Conservation (phyloP, 2,113 vertebrate species). For the Antechinus flavipes region DNA sequence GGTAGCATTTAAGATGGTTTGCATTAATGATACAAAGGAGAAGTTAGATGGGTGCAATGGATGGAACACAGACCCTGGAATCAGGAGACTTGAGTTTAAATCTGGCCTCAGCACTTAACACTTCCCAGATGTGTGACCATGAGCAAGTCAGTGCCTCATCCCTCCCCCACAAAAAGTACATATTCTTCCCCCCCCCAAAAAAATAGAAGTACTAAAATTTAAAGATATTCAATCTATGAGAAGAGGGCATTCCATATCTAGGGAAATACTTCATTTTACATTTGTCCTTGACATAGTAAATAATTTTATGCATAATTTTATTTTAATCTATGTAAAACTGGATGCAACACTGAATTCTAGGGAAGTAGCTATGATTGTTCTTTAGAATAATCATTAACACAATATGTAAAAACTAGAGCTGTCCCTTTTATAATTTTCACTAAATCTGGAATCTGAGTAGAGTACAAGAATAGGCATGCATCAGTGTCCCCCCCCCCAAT, state of each 20-base stretch:
- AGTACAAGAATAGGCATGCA: not conserved
- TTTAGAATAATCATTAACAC: constrained; percentile 37
- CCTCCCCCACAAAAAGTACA: too few relatives aligned
- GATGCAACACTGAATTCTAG: not conserved
- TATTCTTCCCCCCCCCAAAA: not conserved
- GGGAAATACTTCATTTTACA: constrained; percentile 49
- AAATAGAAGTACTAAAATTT: constrained; percentile 31
- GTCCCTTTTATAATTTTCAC: constrained; percentile 11
- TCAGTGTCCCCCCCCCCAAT: not conserved
- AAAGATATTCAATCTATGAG: constrained; percentile 22
- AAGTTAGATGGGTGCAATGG: too few relatives aligned
- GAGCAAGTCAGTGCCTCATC: too few relatives aligned
- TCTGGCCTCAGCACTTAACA: too few relatives aligned
- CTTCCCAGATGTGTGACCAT: too few relatives aligned
- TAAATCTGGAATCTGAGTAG: not conserved
- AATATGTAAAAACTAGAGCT: constrained; percentile 31
- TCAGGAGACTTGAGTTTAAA: too few relatives aligned
- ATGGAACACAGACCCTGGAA: too few relatives aligned
- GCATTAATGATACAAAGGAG: constrained; percentile 4
- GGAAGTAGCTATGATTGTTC: constrained; percentile 36
- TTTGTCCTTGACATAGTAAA: constrained; percentile 21
- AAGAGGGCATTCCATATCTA: constrained; percentile 21
- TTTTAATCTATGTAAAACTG: not conserved
- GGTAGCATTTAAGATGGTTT: constrained; percentile 38
- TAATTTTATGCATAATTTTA: constrained; percentile 49